Evolutionary conservation across 2,797 vertebrate species (phyloP), one percentile per base, ranked within the genome.

Genomic region (Remorina albescens): DNA sequence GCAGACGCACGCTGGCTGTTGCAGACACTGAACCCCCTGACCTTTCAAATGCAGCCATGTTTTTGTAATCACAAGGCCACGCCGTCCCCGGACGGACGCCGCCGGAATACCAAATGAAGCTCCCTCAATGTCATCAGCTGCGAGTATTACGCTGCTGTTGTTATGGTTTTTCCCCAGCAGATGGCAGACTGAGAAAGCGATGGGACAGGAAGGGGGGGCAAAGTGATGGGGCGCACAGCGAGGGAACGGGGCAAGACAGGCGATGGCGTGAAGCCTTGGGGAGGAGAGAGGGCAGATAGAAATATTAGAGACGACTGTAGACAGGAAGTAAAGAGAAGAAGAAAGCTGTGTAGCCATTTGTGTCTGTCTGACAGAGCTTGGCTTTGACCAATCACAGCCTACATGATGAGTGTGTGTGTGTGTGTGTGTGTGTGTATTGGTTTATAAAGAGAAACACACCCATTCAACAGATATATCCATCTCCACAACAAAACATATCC

Each of bases 171-270:
- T 6, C 21, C 44, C 88, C 91, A 89, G 75, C 72, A 89, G 90
- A 88, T 86, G 89, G 86, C 86, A 66, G 79, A 62, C 66, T 47
- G 78, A 49, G 70, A 68, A 23, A 89, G 79, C 82, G 58, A 47
- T 41, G 59, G 7, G 8, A 41, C 5, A 42, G 10, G 44, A 16
- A 42, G 18, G 18, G 6, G 6, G 44, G 61, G 34, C 28, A 32
- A 76, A 59, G 70, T 64, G 62, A 57, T 0, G 5, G 32, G 49
- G 47, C 37, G 50, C 54, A 69, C 0, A 2, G 25, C 15, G 42
- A 79, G 46, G 1, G 34, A 66, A 54, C 44, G n/a, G 58, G 16
- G 60, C 34, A 30, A 34, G 46, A 39, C 28, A 42, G 42, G 46
- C 34, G 30, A 71, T 26, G 6, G 64, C 42, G 39, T 3, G 44